phyloP scores from a whole-genome alignment of 35 echinoderm and acorn worm genomes.

The Ophioderma brevispina region DNA sequence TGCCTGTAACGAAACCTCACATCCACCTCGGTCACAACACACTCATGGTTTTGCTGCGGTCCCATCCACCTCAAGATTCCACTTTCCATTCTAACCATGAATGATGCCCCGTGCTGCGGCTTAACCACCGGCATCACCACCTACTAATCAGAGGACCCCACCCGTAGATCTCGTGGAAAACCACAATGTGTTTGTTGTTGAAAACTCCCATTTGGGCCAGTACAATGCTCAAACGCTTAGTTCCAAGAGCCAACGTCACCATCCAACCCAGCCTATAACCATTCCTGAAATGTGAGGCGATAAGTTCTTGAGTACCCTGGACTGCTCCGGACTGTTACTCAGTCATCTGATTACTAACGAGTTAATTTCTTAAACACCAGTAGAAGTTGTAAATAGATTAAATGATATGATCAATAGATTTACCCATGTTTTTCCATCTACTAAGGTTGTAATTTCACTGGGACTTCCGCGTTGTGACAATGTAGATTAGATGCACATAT shows the following conservation, averaged over 20 bases:
- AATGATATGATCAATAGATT: slow-evolving; percentile 8
- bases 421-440: background rate
- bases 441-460: background rate
- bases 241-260: background rate
- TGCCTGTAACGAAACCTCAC: no score
- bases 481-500: background rate
- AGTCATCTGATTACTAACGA: background rate
- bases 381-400: background rate
- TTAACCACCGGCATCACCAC: no score
- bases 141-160: background rate
- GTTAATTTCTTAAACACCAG: background rate
- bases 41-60: no score
- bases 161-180: background rate
- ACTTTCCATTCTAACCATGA: no score
- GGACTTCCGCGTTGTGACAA: background rate
- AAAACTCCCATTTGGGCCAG: background rate
- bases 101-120: no score
- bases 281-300: background rate
- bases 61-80: no score
- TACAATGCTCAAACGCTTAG: background rate
- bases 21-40: no score
- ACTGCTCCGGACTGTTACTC: background rate
- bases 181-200: background rate
- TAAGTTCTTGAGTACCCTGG: background rate
- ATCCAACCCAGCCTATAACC: background rate